Evolutionary conservation across 2,113 vertebrate species (phyloP), one percentile per base, ranked within the genome.

Genomic region (Genyomyrus donnyi): DNA sequence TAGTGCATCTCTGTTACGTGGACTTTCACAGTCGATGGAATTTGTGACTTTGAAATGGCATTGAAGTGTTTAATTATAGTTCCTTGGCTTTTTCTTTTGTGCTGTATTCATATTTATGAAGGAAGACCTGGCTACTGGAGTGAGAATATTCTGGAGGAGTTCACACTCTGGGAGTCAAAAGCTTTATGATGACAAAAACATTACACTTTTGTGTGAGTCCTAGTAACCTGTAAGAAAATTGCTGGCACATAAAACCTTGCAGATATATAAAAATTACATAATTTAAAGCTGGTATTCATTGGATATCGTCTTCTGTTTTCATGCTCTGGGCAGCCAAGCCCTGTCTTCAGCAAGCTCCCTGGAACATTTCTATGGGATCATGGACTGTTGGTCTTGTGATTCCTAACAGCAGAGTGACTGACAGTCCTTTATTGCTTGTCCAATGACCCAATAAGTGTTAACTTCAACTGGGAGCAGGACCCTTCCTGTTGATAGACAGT

Each of bases 371-470:
- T 27, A 49, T 46, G n/a, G 45, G 58, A 70, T 31, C 0, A 21
- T 24, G 5, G 42, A 8, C 58, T 74, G 58, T 31, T 88, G 39
- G n/a, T 45, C 48, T 53, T 49, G 21, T 42, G 24, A 42, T 84
- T 52, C 31, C 74, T 89, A 52, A 35, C 88, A 83, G 66, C 88
- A 45, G 31, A 50, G 49, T 53, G 49, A 89, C 52, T 52, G 88
- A 84, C 49, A 83, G 88, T 13, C 70, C 7, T 84, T 56, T 56
- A 50, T 42, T 52, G 70, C 27, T 53, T 45, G 17, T 50, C 31
- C 27, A 45, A 35, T 53, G 42, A 85, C 39, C 45, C 45, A 85
- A 1, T 85, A 85, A 24, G 45, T 24, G 42, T 46, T 48, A 42
- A 21, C 35, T 24, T 83, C n/a, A 15, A 19, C 21, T 45, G 48